Evolutionary conservation across 2,888 invertebrate genomes (phyloP).

Genomic region (Antheraea yamamai): DNA sequence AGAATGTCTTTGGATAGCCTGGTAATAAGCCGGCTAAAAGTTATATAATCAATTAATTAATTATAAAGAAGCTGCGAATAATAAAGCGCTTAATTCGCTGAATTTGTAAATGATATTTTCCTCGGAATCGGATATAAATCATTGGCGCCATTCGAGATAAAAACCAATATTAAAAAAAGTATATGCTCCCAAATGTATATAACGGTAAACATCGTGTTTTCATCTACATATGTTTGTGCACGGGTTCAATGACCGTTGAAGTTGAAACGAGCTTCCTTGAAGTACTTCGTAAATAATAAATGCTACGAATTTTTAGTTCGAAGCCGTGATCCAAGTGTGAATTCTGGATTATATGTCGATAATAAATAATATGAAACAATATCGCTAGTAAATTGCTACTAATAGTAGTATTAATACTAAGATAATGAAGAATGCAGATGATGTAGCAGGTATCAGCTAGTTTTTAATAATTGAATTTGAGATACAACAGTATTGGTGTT

Average conservation of each 20-base stretch:
- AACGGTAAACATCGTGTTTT: slow-evolving; percentile 16
- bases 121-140: slow-evolving; percentile 4
- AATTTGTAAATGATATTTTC: slow-evolving; percentile 8
- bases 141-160: slow-evolving; percentile 18
- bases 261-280: not conserved
- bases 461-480: no score
- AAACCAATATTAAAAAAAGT: slow-evolving; percentile 16
- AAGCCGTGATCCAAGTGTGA: no score
- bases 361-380: no score
- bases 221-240: slow-evolving; percentile 13
- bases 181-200: slow-evolving; percentile 2
- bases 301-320: not conserved
- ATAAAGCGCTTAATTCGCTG: slow-evolving; percentile 20
- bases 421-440: no score
- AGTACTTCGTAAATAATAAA: not conserved
- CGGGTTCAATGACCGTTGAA: slow-evolving; percentile 12
- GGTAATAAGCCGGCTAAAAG: not conserved
- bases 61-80: not conserved
- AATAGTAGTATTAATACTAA: no score
- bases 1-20: no score
- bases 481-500: no score
- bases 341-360: no score
- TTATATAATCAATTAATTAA: not conserved
- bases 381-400: no score
- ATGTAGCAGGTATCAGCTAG: no score